These are phyloP conservation scores for Oophaga sylvatica DNA, from an alignment of 2,797 vertebrate genomes.

Conservation along the genomic window DNA sequence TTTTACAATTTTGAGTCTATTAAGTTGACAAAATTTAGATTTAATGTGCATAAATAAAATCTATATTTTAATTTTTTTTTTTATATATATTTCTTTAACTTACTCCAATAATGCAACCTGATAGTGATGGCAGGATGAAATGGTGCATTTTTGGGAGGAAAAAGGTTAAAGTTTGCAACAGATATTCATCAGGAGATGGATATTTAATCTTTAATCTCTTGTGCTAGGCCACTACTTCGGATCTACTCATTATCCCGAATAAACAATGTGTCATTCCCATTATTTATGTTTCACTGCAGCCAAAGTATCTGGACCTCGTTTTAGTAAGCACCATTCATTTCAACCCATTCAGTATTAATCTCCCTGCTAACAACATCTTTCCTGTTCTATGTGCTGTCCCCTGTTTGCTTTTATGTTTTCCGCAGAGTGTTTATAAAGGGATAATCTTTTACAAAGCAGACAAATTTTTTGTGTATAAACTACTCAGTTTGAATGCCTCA, in stretches of 20 bases:
- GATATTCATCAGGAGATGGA: constrained; percentile 86
- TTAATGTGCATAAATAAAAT: background rate
- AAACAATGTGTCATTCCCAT: constrained; percentile 82
- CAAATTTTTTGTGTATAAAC: constrained; percentile 84
- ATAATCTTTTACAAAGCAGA: constrained; percentile 95
- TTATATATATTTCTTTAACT: constrained; percentile 59
- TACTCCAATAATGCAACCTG: constrained; percentile 59
- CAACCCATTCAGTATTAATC: constrained; percentile 87
- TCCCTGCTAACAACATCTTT: constrained; percentile 84
- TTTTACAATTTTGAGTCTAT: background rate
- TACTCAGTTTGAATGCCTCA: constrained; percentile 80
- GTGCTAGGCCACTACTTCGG: constrained; percentile 81
- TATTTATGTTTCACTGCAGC: constrained; percentile 84
- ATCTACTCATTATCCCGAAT: constrained; percentile 87
- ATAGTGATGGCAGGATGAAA: constrained; percentile 70
- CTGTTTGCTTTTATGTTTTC: constrained; percentile 86
- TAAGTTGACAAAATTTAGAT: background rate
- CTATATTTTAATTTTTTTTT: background rate
- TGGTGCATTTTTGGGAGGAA: constrained; percentile 79
- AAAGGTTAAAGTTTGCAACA: constrained; percentile 84
- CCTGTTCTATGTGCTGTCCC: constrained; percentile 80
- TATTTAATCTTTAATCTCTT: constrained; percentile 88
- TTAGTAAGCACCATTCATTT: constrained; percentile 83
- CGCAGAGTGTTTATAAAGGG: constrained; percentile 88
- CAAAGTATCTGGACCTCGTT: constrained; percentile 84